Percentiles rank a stretch among this genome's conserved stretches.
These are phyloP conservation scores for Mactra quadrangularis DNA, from an alignment of 1,140 invertebrate species.

Conservation along the genomic window DNA sequence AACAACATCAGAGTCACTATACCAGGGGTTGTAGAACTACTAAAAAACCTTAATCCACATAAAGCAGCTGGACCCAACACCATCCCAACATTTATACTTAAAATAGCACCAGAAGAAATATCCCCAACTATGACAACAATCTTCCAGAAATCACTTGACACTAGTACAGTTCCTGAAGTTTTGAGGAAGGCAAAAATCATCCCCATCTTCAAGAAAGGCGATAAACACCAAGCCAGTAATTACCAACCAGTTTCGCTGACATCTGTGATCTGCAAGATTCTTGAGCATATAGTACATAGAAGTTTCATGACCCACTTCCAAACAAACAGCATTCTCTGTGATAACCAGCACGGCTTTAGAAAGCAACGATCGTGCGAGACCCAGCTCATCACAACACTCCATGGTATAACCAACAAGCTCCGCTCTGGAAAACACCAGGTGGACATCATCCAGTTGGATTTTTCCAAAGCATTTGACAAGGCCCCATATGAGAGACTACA, in stretches of 20 bases:
- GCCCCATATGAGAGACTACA: constrained; percentile 26
- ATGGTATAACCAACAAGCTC: too few relatives aligned
- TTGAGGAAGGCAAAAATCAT: constrained; percentile 41
- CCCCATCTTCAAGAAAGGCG: constrained; percentile 62
- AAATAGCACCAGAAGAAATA: constrained; percentile 5
- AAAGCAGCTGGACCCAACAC: constrained; percentile 43
- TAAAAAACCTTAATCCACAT: too few relatives aligned
- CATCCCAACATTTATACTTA: constrained; percentile 16
- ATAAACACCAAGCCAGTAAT: constrained; percentile 31
- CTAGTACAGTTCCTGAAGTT: background rate
- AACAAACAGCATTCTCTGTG: constrained; percentile 17
- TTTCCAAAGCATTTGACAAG: constrained; percentile 51
- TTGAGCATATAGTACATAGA: constrained; percentile 57
- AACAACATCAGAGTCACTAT: background rate
- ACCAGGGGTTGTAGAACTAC: background rate
- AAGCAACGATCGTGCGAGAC: constrained; percentile 48
- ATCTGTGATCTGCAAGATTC: constrained; percentile 45
- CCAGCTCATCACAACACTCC: constrained; percentile 28
- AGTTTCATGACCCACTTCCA: constrained; percentile 47
- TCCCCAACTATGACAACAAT: constrained; percentile 10
- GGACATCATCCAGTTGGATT: constrained; percentile 25
- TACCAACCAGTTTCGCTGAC: constrained; percentile 62
- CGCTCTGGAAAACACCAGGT: background rate
- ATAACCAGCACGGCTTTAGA: too few relatives aligned
- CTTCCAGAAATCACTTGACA: constrained; percentile 13